Evolutionary conservation across 2,888 invertebrate genomes (phyloP), one percentile per base, ranked within the genome.

Genomic region (Poecilus cupreus): DNA sequence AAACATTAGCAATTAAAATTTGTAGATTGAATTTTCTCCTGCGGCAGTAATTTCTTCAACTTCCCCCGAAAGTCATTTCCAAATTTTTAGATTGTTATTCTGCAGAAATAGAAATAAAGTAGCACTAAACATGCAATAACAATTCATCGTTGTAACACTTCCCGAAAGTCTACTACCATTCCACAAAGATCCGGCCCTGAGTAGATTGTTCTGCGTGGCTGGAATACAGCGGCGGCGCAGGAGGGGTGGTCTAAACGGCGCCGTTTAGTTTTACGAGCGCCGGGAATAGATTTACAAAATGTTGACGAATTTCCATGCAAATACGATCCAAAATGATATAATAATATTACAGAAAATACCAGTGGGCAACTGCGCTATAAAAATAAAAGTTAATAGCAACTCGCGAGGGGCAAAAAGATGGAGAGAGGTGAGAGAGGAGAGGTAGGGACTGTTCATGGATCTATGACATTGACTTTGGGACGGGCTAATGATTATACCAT

Each of bases 221-320:
- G 46, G 22, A 10, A 10, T 13, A 11, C 22, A 72, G 43, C 4
- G 72, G 5, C 20, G 72, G 43, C 43, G 72, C 43, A 46, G n/a
- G 72, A 22, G 72, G 72, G 81, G 75, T 77, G 64, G 24, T 54
- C 24, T 79, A 83, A 82, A 82, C 77, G 82, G 83, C 54, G 82
- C 83, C 83, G 82, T 84, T 85, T 83, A 82, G 82, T 84, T 84
- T 85, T 85, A 85, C 83, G 74, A 80, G 83, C 84, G 74, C 81
- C 78, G 81, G 82, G 83, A 84, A 86, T 85, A 85, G 86, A 85
- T 87, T 85, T 86, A 86, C 86, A 85, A 85, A 86, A 86, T 86
- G 86, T 87, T 86, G 86, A 87, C 86, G 86, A 86, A 86, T 86
- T 86, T 86, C 85, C 85, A 86, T 86, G 86, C 85, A 86, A 87